phyloP scores from a whole-genome alignment of 2,888 invertebrate genomes.

The Gibbula magus region DNA sequence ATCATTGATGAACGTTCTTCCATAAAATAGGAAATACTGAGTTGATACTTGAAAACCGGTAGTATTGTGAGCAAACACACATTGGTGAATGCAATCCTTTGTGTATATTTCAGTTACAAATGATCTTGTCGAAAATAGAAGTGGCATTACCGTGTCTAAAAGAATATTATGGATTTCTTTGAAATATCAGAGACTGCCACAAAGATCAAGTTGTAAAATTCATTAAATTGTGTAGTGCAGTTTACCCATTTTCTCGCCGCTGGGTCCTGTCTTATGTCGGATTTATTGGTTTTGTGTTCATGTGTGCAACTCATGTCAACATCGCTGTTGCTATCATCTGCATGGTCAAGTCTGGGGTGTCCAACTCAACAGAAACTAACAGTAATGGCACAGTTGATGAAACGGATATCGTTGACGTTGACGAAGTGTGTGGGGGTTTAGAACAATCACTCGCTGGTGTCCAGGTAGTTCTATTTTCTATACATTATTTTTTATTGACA shows the following conservation, averaged over 20 bases:
- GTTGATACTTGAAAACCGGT: no score
- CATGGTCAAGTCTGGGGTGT: slow-evolving; percentile 31
- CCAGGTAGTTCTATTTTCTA: background rate
- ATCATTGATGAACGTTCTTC: no score
- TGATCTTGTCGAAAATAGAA: no score
- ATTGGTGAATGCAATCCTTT: no score
- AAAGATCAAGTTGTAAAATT: no score
- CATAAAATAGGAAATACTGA: no score
- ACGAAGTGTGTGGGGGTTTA: background rate
- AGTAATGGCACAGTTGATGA: background rate
- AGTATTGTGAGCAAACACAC: no score
- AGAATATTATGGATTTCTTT: no score
- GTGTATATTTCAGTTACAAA: no score
- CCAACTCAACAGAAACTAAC: background rate
- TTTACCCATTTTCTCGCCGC: slow-evolving; percentile 24
- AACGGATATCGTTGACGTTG: background rate
- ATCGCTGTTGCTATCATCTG: slow-evolving; percentile 50
- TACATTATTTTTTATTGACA: no score
- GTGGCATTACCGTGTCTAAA: no score
- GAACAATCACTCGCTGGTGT: background rate
- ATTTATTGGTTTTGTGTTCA: slow-evolving; percentile 90
- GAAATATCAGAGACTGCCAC: no score
- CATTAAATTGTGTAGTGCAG: background rate
- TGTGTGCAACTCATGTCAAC: slow-evolving; percentile 83
- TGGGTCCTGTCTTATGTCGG: slow-evolving; percentile 84